Evolutionary conservation across 1,140 invertebrate species (phyloP), one percentile per base, ranked within the genome.

Genomic region (Ceratosolen fusciceps): DNA sequence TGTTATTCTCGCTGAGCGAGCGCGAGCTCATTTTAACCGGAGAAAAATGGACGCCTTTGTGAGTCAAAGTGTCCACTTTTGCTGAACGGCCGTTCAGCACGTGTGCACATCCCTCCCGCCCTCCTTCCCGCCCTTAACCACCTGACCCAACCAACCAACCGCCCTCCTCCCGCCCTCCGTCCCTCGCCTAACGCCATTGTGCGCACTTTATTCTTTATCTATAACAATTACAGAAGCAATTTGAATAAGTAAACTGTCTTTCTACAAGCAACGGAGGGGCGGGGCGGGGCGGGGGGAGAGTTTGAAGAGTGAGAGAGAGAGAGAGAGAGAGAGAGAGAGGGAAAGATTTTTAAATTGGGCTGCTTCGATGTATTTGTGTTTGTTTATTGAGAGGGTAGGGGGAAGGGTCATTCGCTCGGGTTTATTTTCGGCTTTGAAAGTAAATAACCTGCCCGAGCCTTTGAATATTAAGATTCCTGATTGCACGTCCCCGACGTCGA

Each of bases 51-150:
- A 24, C 60, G 73, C 70, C 68, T 70, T 81, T 77, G 70, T 81
- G 37, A 81, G 62, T 80, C 72, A 76, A 77, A 77, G 62, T 52
- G 76, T 70, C 58, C 54, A 74, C 72, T 56, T 71, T 71, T 39
- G 9, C 21, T 34, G 67, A 31, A 68, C 39, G 21, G 31, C 58
- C 3, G 1, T 0, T 62, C 26, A 3, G 26, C 54, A 1, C 14
- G 26, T 14, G 26, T 12, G 34, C 31, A 31, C 31, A 31, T 24
- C 31, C 31, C 5, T n/a, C n/a, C n/a, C n/a, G n/a, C n/a, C n/a
- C n/a, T n/a, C n/a, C n/a, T n/a, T n/a, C n/a, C n/a, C n/a, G n/a
- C n/a, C n/a, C n/a, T n/a, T n/a, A n/a, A n/a, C n/a, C n/a, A n/a
- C n/a, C n/a, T n/a, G n/a, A n/a, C n/a, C n/a, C n/a, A n/a, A n/a